phyloP scores from a whole-genome alignment of 1,140 invertebrate genomes.

The Danaus plexippus region DNA sequence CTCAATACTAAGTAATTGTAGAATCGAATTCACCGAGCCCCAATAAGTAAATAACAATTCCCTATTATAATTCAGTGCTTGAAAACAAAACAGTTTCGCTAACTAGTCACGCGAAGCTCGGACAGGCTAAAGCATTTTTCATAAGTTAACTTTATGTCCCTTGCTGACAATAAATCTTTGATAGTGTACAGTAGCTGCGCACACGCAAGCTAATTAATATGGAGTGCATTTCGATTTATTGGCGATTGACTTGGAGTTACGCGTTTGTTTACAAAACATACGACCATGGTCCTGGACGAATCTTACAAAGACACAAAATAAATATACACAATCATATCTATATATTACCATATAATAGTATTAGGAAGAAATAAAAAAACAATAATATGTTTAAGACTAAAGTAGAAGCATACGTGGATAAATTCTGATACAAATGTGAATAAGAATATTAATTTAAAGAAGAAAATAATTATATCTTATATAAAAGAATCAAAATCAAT shows the following conservation, averaged over 20 bases:
- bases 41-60: too few species aligned
- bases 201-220: constrained; percentile 68
- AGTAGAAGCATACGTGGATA: too few species aligned
- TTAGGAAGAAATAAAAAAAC: too few species aligned
- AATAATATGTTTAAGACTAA: too few species aligned
- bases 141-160: constrained; percentile 58
- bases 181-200: constrained; percentile 51
- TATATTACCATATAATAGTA: too few species aligned
- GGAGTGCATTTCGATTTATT: constrained; percentile 63
- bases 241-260: constrained; percentile 45
- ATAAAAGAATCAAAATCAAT: too few species aligned
- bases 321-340: not conserved
- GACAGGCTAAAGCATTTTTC: constrained; percentile 53
- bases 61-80: too few species aligned
- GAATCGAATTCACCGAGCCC: too few species aligned
- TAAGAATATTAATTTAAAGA: too few species aligned
- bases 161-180: constrained; percentile 45
- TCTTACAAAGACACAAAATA: not conserved
- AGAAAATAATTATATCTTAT: too few species aligned
- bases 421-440: too few species aligned
- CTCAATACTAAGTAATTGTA: too few species aligned
- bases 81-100: not conserved
- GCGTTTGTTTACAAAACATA: constrained; percentile 31
- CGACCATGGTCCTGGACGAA: constrained; percentile 2
- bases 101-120: constrained; percentile 5